Evolutionary conservation across 2,113 vertebrate genomes (phyloP).

Genomic region (Brachypodius melanocephalos): DNA sequence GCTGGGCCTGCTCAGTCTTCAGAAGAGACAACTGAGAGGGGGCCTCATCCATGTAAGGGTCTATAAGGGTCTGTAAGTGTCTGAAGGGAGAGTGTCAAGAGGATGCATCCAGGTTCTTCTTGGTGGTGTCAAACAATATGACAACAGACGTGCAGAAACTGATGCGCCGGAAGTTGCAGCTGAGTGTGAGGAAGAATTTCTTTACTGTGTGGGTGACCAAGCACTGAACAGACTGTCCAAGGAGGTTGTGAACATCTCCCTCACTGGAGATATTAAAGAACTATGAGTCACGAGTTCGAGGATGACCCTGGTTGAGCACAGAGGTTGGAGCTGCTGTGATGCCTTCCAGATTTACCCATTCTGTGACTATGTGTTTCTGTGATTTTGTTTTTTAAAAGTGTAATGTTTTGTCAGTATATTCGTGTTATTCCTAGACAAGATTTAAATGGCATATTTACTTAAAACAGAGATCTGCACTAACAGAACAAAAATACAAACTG

Average conservation of each 20-base stretch:
- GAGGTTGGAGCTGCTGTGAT: not conserved
- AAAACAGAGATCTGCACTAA: not conserved
- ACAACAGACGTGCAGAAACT: not conserved
- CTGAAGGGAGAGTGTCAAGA: not conserved
- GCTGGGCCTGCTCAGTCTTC: not conserved
- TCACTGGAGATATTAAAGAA: not conserved
- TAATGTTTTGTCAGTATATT: not conserved
- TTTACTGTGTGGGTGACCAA: not conserved
- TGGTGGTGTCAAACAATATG: rapidly evolving
- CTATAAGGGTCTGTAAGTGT: not conserved
- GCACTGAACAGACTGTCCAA: not conserved
- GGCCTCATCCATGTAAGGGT: not conserved
- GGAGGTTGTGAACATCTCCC: not conserved
- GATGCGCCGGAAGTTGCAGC: not conserved
- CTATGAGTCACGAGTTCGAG: not conserved
- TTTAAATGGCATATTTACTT: constrained; percentile 33
- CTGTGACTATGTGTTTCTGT: not conserved
- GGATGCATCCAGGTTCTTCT: not conserved
- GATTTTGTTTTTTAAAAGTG: not conserved
- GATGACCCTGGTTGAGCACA: rapidly evolving
- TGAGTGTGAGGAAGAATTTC: not conserved
- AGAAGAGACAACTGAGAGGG: not conserved
- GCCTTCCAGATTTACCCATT: not conserved
- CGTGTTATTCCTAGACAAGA: not conserved
- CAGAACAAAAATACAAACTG: not conserved